phyloP scores from a whole-genome alignment of 2,797 vertebrate genomes.

The Centropyge bicolor region DNA sequence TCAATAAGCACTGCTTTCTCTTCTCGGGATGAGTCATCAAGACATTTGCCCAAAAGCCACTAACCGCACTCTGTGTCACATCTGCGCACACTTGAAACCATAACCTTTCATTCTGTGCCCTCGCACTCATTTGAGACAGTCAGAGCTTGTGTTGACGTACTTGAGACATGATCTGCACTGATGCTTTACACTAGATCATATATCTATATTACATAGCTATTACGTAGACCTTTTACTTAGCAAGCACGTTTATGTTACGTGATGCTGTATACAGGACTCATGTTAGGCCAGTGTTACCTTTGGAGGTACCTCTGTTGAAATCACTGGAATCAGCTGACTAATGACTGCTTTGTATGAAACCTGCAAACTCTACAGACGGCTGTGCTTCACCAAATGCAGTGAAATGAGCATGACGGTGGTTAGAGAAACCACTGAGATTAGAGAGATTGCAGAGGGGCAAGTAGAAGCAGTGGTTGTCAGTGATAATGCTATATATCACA shows the following conservation, averaged over 20 bases:
- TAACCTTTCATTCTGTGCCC: constrained; percentile 78
- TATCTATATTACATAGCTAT: background rate
- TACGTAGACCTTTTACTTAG: background rate
- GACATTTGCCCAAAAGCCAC: constrained; percentile 76
- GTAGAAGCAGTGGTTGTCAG: background rate
- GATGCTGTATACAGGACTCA: background rate
- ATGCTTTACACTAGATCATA: background rate
- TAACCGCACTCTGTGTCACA: constrained; percentile 80
- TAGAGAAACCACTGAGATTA: constrained; percentile 48
- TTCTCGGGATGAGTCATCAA: constrained; percentile 80
- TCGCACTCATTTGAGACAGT: constrained; percentile 32
- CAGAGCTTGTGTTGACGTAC: constrained; percentile 33
- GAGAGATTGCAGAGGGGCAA: background rate
- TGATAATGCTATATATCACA: constrained; percentile 1
- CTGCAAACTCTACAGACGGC: constrained; percentile 13
- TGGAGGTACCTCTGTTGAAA: background rate
- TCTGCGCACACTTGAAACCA: constrained; percentile 69
- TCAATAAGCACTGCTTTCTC: constrained; percentile 75
- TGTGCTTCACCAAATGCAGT: constrained; percentile 17
- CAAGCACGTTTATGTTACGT: background rate
- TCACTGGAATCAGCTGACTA: constrained; percentile 49
- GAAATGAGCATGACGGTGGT: constrained; percentile 53
- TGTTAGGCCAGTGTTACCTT: background rate
- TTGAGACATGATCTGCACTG: background rate
- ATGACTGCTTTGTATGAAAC: constrained; percentile 25